phyloP scores from a whole-genome alignment of 2,888 invertebrate species.

The Caenorhabditis zanzibari region DNA sequence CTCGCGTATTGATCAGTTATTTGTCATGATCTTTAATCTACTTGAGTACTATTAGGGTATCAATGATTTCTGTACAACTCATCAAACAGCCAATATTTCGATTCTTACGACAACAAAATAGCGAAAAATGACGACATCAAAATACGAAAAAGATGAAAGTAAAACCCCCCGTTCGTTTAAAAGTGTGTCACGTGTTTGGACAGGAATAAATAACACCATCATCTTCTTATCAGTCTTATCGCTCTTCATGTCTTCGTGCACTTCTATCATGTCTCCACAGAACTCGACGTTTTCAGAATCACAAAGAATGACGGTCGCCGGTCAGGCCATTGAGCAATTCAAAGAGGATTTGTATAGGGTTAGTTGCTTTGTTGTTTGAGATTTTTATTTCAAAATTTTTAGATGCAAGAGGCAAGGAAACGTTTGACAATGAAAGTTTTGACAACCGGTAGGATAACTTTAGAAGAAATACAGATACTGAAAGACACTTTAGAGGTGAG shows the following conservation, averaged over 20 bases:
- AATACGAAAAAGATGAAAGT: neutral
- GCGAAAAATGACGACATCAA: neutral
- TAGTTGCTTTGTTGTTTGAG: no score
- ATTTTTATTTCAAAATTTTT: neutral
- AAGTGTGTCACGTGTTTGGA: slow-evolving; percentile 37
- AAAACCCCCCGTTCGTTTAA: neutral
- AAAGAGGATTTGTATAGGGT: slow-evolving; percentile 77
- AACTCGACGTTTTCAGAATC: slow-evolving; percentile 45
- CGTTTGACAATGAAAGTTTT: slow-evolving; percentile 73
- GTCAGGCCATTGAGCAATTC: slow-evolving; percentile 78
- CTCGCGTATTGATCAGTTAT: slow-evolving; percentile 47
- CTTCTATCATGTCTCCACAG: neutral
- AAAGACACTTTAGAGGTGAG: slow-evolving; percentile 61
- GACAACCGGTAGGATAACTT: slow-evolving; percentile 35
- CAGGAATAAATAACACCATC: slow-evolving; percentile 35
- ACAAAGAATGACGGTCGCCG: slow-evolving; percentile 35
- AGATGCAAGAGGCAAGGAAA: slow-evolving; percentile 80
- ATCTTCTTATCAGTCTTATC: slow-evolving; percentile 37
- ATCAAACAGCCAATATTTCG: no score
- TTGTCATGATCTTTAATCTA: slow-evolving; percentile 42
- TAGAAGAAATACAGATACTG: slow-evolving; percentile 63
- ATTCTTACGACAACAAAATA: no score
- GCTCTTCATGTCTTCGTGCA: slow-evolving; percentile 8
- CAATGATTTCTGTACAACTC: no score
- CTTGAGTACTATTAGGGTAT: neutral